phyloP scores from a whole-genome alignment of 2,113 vertebrate genomes.

The Ovis canadensis region DNA sequence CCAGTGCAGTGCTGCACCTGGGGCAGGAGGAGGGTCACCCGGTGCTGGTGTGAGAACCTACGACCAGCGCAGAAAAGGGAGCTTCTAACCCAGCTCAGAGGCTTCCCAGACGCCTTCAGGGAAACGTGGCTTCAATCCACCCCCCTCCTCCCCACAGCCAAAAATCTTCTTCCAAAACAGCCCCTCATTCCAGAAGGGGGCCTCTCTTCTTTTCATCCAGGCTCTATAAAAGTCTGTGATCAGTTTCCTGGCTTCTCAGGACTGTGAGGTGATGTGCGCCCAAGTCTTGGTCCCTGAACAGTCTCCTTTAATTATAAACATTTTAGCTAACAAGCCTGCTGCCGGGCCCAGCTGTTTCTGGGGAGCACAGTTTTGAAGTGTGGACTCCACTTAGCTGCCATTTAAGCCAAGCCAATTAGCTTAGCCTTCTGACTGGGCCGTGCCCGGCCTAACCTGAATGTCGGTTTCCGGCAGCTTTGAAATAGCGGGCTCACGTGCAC shows the following conservation, averaged over 20 bases:
- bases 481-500: constrained; percentile 87
- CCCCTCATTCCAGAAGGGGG: background rate
- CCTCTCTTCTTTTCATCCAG: constrained; percentile 33
- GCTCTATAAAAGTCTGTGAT: constrained; percentile 29
- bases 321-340: constrained; percentile 76
- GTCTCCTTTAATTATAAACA: constrained; percentile 79
- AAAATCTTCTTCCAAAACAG: constrained; percentile 35
- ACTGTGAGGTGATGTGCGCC: constrained; percentile 31
- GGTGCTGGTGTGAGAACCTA: background rate
- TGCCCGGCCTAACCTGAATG: constrained; percentile 88
- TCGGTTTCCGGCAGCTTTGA: constrained; percentile 89
- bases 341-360: constrained; percentile 81
- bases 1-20: no score
- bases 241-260: constrained; percentile 60
- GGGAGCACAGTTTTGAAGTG: constrained; percentile 80
- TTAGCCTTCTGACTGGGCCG: constrained; percentile 85
- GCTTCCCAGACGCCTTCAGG: background rate
- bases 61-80: background rate
- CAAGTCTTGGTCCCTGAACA: constrained; percentile 52
- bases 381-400: constrained; percentile 87
- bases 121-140: constrained; percentile 28
- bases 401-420: constrained; percentile 91
- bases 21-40: background rate
- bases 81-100: background rate
- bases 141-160: background rate